These are phyloP conservation scores for Pelobates cultripes DNA, from an alignment of 2,797 vertebrate genomes.

Conservation along the genomic window DNA sequence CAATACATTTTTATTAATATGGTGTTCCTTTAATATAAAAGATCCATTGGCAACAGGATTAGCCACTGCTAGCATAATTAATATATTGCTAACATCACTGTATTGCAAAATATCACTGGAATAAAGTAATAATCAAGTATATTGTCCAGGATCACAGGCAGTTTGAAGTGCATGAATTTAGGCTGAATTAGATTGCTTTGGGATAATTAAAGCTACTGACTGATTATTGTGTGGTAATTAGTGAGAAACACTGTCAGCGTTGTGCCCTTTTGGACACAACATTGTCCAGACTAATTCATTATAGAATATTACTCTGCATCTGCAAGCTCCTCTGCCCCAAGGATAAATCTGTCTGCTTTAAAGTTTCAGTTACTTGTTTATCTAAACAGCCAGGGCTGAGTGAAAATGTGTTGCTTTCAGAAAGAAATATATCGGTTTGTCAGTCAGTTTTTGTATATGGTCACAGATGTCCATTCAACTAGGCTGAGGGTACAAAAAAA, in stretches of 20 bases:
- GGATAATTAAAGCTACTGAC: background rate
- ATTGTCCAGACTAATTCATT: background rate
- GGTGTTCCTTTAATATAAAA: no score
- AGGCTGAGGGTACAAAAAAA: no score
- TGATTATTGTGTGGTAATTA: background rate
- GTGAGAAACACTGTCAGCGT: background rate
- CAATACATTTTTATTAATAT: no score
- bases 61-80: no score
- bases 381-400: background rate
- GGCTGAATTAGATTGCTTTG: background rate
- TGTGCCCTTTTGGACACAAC: background rate
- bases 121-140: no score
- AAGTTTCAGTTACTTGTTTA: background rate
- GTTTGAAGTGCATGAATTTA: background rate
- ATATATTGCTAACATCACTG: no score
- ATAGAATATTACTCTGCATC: background rate
- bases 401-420: background rate
- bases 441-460: no score
- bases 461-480: no score
- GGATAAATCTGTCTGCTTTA: background rate
- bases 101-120: no score
- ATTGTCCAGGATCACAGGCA: no score
- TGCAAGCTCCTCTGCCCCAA: background rate
- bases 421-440: no score
- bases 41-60: no score